phyloP scores from a whole-genome alignment of 2,888 invertebrate genomes.

The Odontocerum albicorne region DNA sequence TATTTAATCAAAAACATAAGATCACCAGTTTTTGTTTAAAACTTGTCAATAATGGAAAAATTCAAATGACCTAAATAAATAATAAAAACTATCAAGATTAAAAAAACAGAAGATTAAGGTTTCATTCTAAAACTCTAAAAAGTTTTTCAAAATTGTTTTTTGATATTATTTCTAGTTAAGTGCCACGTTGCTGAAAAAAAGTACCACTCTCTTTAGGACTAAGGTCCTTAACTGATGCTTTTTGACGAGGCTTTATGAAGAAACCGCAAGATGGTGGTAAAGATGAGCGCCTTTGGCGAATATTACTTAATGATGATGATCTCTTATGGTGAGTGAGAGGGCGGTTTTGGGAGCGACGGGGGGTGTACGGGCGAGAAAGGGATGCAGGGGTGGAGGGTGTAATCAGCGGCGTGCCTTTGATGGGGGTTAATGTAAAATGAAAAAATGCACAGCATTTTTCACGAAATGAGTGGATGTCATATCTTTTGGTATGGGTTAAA shows the following conservation, averaged over 20 bases:
- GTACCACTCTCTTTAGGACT: neutral
- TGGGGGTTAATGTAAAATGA: constrained; percentile 15
- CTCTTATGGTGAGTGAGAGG: neutral
- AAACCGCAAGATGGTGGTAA: constrained; percentile 15
- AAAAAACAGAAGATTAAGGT: too few relatives aligned
- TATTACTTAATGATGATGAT: constrained; percentile 25
- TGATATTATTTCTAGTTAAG: too few relatives aligned
- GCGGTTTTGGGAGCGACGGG: too few relatives aligned
- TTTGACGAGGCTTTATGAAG: constrained; percentile 15
- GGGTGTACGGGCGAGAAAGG: neutral
- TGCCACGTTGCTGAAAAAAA: too few relatives aligned
- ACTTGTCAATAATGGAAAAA: too few relatives aligned
- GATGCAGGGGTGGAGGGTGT: constrained; percentile 12
- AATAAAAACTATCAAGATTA: too few relatives aligned
- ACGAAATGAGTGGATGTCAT: neutral
- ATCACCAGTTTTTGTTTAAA: too few relatives aligned
- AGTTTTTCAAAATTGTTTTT: too few relatives aligned
- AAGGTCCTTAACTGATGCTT: constrained; percentile 8
- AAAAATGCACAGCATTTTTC: neutral
- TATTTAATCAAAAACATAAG: too few relatives aligned
- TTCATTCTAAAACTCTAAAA: too few relatives aligned
- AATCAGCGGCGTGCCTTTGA: constrained; percentile 24
- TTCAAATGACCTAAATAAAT: too few relatives aligned
- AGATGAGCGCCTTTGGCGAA: constrained; percentile 20
- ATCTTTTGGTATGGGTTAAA: too few relatives aligned